Evolutionary conservation across 2,888 invertebrate genomes (phyloP), one percentile per base, ranked within the genome.

Genomic region (Acleris laterana): DNA sequence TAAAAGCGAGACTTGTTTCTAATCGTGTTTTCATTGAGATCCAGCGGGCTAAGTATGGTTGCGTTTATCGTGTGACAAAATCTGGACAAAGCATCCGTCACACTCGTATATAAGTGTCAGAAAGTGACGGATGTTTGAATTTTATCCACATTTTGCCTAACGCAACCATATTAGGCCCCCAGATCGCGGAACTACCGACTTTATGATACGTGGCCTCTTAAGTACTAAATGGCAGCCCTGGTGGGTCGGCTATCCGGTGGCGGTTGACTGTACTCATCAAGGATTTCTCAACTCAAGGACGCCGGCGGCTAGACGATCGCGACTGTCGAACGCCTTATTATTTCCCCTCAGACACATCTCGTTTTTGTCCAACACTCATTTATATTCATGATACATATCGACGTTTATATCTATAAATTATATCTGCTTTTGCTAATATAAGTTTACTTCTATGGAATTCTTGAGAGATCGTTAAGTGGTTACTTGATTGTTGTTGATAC

Each of bases 201-300:
- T 25, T 6, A 25, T 25, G 1, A 25, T 7, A 25, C 1, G 42
- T 5, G 16, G 42, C 42, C 42, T 5, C 42, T 42, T 83, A 83
- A 82, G 78, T 77, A 85, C 82, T 85, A 86, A 86, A 89, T 83
- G 90, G 81, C 88, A 90, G 84, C 91, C 90, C 90, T 91, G 86
- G 77, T 82, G 82, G 83, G 82, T 75, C 81, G 80, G 85, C 87
- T 90, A 88, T 87, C 88, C 91, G 87, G 90, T 89, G 90, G 90
- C 90, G 89, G 92, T 93, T 93, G 90, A 93, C 89, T 93, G 92
- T 91, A 91, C 92, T 90, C 92, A 93, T 93, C 92, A 91, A 93
- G 92, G 92, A 90, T 93, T 89, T 90, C 89, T 90, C 83, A 87
- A 86, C 87, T 91, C 92, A 93, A 93, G 92, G 92, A 93, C 92